Percentiles rank a stretch among this genome's conserved stretches.
These are phyloP conservation scores for Vanessa atalanta DNA, from an alignment of 1,140 invertebrate genomes.

Conservation along the genomic window DNA sequence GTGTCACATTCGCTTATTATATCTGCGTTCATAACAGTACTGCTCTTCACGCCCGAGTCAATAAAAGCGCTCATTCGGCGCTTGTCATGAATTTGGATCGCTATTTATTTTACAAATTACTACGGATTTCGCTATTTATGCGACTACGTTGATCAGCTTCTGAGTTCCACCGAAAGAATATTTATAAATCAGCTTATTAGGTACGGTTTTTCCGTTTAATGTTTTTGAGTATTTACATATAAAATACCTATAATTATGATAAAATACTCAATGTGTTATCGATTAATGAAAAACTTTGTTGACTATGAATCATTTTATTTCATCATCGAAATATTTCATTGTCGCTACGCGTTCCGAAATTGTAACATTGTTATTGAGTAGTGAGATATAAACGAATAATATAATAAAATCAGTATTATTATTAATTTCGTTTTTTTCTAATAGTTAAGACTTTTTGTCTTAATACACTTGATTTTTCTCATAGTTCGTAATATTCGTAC, in stretches of 20 bases:
- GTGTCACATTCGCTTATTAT: constrained; percentile 25
- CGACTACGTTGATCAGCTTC: constrained; percentile 11
- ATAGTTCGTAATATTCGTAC: no score
- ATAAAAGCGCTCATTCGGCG: constrained; percentile 15
- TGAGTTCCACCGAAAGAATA: background rate
- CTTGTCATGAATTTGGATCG: constrained; percentile 19
- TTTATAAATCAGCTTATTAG: background rate
- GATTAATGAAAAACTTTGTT: no score
- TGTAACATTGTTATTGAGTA: no score
- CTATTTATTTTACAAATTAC: constrained; percentile 18
- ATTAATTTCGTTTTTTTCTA: no score
- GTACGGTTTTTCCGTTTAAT: background rate
- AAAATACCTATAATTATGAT: background rate
- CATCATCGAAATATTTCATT: no score
- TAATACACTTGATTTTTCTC: no score
- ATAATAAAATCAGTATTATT: no score
- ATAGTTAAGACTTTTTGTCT: no score
- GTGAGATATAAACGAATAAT: no score
- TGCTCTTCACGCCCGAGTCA: constrained; percentile 19
- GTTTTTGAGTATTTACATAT: background rate
- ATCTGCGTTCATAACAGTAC: constrained; percentile 21
- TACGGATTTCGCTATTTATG: constrained; percentile 8
- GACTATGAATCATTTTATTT: no score
- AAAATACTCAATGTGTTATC: background rate
- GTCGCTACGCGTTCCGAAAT: no score